These are phyloP conservation scores for Caenorhabditis parvicauda DNA, from an alignment of 2,888 invertebrate genomes.

Conservation along the genomic window DNA sequence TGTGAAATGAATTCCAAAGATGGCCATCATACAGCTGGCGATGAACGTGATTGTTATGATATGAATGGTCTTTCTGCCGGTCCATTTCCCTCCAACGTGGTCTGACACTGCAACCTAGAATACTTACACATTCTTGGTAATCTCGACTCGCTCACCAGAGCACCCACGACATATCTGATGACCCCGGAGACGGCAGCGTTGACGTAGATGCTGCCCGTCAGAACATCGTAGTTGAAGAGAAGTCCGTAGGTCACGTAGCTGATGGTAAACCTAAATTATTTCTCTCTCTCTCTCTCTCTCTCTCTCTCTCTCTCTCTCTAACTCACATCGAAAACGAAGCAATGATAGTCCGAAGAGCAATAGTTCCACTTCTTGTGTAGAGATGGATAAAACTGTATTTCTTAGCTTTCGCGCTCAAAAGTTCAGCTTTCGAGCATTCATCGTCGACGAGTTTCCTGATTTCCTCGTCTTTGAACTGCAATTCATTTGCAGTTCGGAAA, in stretches of 20 bases:
- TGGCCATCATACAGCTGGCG: constrained; percentile 32
- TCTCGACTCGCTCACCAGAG: constrained; percentile 9
- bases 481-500: background rate
- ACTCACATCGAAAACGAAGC: constrained; percentile 24
- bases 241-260: constrained; percentile 51
- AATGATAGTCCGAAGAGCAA: constrained; percentile 15
- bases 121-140: background rate
- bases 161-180: constrained; percentile 46
- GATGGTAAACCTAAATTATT: constrained; percentile 45
- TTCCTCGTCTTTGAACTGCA: constrained; percentile 18
- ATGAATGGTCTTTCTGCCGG: constrained; percentile 39
- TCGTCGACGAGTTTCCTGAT: constrained; percentile 20
- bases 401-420: constrained; percentile 24
- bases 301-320: no score
- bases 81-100: constrained; percentile 31
- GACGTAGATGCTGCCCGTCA: constrained; percentile 47
- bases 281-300: no score
- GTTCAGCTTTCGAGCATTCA: constrained; percentile 16
- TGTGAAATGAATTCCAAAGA: constrained; percentile 23
- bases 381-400: constrained; percentile 41
- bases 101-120: constrained; percentile 34
- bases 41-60: constrained; percentile 39
- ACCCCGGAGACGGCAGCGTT: constrained; percentile 50
- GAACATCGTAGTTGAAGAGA: constrained; percentile 51
- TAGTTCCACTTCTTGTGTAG: constrained; percentile 26